These are phyloP conservation scores for Lasiurus borealis DNA, from an alignment of 2,113 vertebrate species.

Conservation along the genomic window DNA sequence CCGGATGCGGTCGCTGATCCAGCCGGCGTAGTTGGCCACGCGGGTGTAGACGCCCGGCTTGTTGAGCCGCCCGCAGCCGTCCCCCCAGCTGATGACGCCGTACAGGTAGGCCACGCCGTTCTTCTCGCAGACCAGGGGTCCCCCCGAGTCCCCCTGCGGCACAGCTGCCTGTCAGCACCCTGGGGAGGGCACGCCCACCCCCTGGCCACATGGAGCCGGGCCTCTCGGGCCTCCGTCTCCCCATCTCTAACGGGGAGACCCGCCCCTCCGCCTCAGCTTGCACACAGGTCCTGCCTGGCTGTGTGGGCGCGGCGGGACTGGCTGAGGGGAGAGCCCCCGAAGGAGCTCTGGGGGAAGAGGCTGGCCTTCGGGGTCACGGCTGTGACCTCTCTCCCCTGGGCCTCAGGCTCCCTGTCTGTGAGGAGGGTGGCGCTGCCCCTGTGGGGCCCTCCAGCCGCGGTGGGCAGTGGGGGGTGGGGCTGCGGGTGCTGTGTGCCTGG, in stretches of 20 bases:
- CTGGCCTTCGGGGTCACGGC: not conserved
- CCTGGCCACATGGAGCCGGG: no score
- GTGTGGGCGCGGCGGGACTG: not conserved
- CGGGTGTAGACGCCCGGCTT: slow-evolving; percentile 96
- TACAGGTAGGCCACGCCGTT: slow-evolving; percentile 92
- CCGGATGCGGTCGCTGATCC: slow-evolving; percentile 92
- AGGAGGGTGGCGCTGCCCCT: not conserved
- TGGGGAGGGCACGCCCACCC: no score
- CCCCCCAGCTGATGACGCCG: slow-evolving; percentile 97
- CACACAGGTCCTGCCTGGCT: rapidly evolving
- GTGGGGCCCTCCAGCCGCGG: not conserved
- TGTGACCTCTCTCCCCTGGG: no score
- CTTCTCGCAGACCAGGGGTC: slow-evolving; percentile 92
- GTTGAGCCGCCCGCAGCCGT: no score
- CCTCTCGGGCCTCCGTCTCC: no score
- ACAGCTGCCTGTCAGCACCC: not conserved
- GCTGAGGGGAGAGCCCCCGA: rapidly evolving
- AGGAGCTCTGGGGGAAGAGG: no score
- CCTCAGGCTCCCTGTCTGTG: not conserved
- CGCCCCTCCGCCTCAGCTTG: no score
- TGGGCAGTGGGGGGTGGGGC: no score
- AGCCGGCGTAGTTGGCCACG: slow-evolving; percentile 92
- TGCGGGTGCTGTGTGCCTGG: not conserved
- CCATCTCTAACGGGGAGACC: no score
- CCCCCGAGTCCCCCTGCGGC: slow-evolving; percentile 95